Base-by-base conservation (phyloP, 2,888 invertebrate species). In the Sussaba pulchella region DNA sequence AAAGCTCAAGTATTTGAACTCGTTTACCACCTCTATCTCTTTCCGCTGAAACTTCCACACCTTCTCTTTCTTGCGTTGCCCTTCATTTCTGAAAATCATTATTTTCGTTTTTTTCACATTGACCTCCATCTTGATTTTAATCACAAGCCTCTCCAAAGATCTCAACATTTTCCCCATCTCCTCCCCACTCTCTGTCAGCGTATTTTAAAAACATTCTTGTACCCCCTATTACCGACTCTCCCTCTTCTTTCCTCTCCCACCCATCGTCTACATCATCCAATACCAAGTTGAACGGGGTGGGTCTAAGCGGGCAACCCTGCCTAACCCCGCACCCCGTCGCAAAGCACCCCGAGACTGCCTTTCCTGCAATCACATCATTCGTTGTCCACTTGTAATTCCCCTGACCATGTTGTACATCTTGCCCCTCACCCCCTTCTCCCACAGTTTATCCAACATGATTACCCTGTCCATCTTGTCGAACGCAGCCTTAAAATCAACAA, bases 351-450 rank as follows among this genome's bases (percentile, higher is more conserved):
- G 52, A 12, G 2, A 52, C 10, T 2, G 2, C 59, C 19, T 6
- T 19, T 10, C 17, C 21, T 0, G 12, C 17, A 8, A 59, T 59
- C 10, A 59, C 59, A 4, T 41, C 59, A 10, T 70, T 63, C 41
- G 21, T 59, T 3, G 81, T 84, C 8, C 10, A 54, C 10, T 67
- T 57, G 19, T 83, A 82, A 78, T 71, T 17, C 21, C 26, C 17
- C 26, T 50, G 9, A 66, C 17, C 45, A 72, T 36, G 26, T 12
- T 5, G 17, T 52, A 12, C 50, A 66, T 41, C 36, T 14, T 74
- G 12, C 52, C 74, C 21, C 17, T 54, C 9, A 66, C 19, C 10
- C 74, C 66, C 17, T 50, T 52, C 1, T 54, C 52, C 52, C 45
- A 50, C 14, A 50, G 26, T 36, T 73, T 73, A 0, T 41, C 26